These are phyloP conservation scores for Rhizoglyphus robini DNA, from an alignment of 1,140 invertebrate species.

Conservation along the genomic window DNA sequence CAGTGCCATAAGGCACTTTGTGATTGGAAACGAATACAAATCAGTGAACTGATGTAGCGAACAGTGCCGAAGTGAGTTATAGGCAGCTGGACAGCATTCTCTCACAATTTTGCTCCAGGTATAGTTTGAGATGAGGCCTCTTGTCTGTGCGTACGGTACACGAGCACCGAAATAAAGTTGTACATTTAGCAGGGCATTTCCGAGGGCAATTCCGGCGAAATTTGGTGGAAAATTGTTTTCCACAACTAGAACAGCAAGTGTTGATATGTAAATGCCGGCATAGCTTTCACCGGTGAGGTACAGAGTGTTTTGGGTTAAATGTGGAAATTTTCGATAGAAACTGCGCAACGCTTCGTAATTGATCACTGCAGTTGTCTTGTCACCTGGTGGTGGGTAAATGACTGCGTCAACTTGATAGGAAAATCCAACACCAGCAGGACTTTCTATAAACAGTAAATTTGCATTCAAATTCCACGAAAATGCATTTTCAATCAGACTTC, in stretches of 20 bases:
- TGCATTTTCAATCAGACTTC: conserved; percentile 35
- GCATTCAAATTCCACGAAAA: conserved; percentile 48
- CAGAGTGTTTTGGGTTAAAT: conserved; percentile 35
- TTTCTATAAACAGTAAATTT: conserved; percentile 53
- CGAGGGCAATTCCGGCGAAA: conserved; percentile 39
- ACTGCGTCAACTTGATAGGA: conserved; percentile 40
- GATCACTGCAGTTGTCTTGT: conserved; percentile 31
- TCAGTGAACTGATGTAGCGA: too few relatives aligned
- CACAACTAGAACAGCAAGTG: conserved; percentile 39
- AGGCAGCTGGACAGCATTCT: conserved; percentile 10
- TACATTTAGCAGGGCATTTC: conserved; percentile 39
- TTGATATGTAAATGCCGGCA: conserved; percentile 39
- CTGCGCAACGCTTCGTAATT: conserved; percentile 37
- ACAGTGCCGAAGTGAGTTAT: not conserved
- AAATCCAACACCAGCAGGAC: conserved; percentile 44
- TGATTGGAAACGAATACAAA: too few relatives aligned
- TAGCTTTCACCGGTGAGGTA: conserved; percentile 39
- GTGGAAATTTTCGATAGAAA: conserved; percentile 40
- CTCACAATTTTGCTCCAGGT: conserved; percentile 31
- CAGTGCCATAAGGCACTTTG: too few relatives aligned
- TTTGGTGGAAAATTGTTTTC: conserved; percentile 33
- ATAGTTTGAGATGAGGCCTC: too few relatives aligned
- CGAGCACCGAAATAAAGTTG: too few relatives aligned
- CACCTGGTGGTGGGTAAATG: conserved; percentile 39
- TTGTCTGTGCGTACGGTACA: too few relatives aligned